A percentile compares a stretch with the other conserved stretches of the same genome.
Conservation (phyloP, 2,797 vertebrate species). For the Bradypodion pumilum region DNA sequence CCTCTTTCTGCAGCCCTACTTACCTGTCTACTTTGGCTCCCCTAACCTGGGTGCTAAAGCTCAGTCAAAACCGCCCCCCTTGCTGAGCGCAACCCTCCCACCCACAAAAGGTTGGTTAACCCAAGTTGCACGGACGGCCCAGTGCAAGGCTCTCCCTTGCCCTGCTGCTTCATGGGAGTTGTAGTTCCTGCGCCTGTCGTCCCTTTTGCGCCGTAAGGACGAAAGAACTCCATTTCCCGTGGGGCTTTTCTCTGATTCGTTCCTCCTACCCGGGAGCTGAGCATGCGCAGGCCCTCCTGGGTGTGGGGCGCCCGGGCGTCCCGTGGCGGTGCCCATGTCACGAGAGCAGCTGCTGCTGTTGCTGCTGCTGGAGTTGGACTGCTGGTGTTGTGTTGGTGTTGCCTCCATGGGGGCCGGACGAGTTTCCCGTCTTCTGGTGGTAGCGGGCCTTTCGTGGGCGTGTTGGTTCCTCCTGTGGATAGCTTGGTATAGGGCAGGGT, state of each 20-base stretch:
- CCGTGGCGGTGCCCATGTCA: too few species aligned
- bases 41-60: too few species aligned
- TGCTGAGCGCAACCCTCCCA: too few species aligned
- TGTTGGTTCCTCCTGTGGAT: neutral
- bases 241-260: neutral
- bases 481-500: neutral
- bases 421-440: neutral
- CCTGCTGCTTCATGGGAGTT: neutral
- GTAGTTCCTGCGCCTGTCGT: neutral
- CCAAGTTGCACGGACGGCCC: too few species aligned
- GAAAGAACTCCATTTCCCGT: constrained; percentile 6
- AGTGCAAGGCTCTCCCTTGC: neutral
- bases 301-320: neutral
- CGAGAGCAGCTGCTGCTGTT: too few species aligned
- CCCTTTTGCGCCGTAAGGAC: too few species aligned
- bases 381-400: neutral
- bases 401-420: neutral
- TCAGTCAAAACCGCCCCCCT: too few species aligned
- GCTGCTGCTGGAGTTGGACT: fast-evolving
- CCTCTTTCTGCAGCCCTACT: too few species aligned
- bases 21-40: too few species aligned
- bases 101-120: too few species aligned
- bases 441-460: neutral
- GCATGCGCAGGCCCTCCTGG: neutral
- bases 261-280: fast-evolving